These are phyloP conservation scores for Danio kyathit DNA, from an alignment of 2,797 vertebrate genomes.

Conservation along the genomic window DNA sequence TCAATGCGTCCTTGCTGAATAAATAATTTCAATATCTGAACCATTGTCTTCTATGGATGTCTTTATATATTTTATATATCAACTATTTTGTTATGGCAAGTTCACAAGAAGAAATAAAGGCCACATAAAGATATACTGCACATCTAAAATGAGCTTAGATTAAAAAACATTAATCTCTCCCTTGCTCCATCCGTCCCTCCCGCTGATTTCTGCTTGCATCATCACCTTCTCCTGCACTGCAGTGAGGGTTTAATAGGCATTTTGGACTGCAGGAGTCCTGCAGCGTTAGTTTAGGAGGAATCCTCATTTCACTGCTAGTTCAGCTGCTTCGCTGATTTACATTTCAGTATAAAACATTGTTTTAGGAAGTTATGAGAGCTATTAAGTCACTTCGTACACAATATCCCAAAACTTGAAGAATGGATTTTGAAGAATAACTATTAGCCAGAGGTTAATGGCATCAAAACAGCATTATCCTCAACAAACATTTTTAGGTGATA, in stretches of 20 bases:
- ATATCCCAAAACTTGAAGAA: no score
- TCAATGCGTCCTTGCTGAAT: background rate
- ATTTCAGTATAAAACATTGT: background rate
- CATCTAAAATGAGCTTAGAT: conserved; percentile 22
- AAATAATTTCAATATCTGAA: background rate
- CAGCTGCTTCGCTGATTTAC: background rate
- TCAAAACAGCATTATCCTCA: conserved; percentile 1
- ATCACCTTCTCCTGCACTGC: background rate
- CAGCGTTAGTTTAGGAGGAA: background rate
- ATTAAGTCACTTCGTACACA: no score
- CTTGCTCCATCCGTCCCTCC: background rate
- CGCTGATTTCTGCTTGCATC: conserved; percentile 9
- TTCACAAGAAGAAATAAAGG: background rate
- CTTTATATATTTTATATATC: no score
- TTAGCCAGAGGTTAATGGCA: background rate
- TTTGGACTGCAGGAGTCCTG: background rate
- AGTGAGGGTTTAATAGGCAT: background rate
- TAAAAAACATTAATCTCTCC: background rate
- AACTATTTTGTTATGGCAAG: no score
- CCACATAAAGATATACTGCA: background rate
- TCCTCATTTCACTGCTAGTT: background rate
- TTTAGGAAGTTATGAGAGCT: background rate
- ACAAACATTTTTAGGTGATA: background rate
- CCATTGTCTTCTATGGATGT: no score
- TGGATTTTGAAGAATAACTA: background rate